A percentile compares a stretch with the other conserved stretches of the same genome.
These are phyloP conservation scores for Acipenser ruthenus DNA, from an alignment of 2,797 vertebrate species.

Conservation along the genomic window DNA sequence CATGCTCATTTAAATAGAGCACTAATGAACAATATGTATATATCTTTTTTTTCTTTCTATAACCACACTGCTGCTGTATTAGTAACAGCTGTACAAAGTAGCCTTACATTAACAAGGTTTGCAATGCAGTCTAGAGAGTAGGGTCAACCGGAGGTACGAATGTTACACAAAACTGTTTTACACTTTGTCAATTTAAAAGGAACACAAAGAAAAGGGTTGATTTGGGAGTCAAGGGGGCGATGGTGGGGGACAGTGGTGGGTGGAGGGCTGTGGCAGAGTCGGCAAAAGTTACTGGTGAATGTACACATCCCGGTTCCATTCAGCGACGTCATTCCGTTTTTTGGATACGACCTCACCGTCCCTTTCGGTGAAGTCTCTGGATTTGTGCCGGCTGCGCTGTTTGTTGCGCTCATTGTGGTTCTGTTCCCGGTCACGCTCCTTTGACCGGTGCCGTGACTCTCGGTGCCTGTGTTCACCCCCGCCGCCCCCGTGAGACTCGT, in stretches of 20 bases:
- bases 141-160: constrained; percentile 7
- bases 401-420: constrained; percentile 83
- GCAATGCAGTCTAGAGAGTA: constrained; percentile 23
- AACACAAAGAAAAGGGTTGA: constrained; percentile 34
- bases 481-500: constrained; percentile 57
- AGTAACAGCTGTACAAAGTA: constrained; percentile 59
- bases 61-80: constrained; percentile 51
- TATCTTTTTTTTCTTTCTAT: constrained; percentile 45
- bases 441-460: constrained; percentile 65
- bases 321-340: constrained; percentile 58
- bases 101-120: constrained; percentile 46
- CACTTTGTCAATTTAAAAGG: constrained; percentile 20
- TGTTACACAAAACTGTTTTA: constrained; percentile 37
- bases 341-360: constrained; percentile 59
- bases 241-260: background rate
- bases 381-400: constrained; percentile 75
- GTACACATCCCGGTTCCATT: constrained; percentile 71
- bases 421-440: constrained; percentile 76
- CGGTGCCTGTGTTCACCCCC: constrained; percentile 61
- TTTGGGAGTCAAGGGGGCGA: background rate
- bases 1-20: constrained; percentile 57
- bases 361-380: constrained; percentile 67
- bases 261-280: constrained; percentile 18
- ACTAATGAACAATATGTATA: constrained; percentile 38
- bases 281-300: constrained; percentile 61